Conservation (phyloP, 2,113 vertebrate species). For the Dascyllus trimaculatus region DNA sequence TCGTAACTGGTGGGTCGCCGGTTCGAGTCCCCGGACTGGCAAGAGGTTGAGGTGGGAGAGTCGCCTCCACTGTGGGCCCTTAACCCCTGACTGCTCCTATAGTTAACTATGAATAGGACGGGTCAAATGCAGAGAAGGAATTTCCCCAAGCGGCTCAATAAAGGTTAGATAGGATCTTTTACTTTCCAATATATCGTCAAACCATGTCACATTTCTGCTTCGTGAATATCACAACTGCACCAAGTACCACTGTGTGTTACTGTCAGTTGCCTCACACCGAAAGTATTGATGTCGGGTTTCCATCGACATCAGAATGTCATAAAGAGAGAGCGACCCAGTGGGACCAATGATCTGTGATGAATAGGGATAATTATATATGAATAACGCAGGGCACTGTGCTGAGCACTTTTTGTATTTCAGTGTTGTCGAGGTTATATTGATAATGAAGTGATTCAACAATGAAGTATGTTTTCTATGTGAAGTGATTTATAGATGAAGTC, state of each 20-base stretch:
- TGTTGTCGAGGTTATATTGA: slow-evolving; percentile 71
- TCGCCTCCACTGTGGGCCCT: too few species aligned
- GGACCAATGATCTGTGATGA: slow-evolving; percentile 35
- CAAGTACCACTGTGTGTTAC: background rate
- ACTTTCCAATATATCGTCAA: background rate
- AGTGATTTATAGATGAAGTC: slow-evolving; percentile 53
- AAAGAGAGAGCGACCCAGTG: slow-evolving; percentile 6
- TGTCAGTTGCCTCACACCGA: slow-evolving; percentile 13
- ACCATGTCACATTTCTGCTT: slow-evolving; percentile 6
- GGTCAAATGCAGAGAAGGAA: too few species aligned
- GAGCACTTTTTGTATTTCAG: slow-evolving; percentile 83
- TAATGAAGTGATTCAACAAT: slow-evolving; percentile 60
- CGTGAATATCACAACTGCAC: slow-evolving; percentile 32
- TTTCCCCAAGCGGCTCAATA: too few species aligned
- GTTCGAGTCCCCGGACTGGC: too few species aligned
- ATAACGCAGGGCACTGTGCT: slow-evolving; percentile 49
- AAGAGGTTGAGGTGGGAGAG: too few species aligned
- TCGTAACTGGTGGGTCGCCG: too few species aligned
- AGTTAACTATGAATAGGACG: too few species aligned
- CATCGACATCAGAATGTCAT: slow-evolving; percentile 11
- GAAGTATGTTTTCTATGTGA: slow-evolving; percentile 49
- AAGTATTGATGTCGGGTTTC: slow-evolving; percentile 47
- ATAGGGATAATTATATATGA: slow-evolving; percentile 11
- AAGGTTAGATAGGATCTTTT: too few species aligned
- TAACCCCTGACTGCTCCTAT: too few species aligned